A percentile compares a stretch with the other conserved stretches of the same genome.
These are phyloP conservation scores for Salticus scenicus DNA, from an alignment of 2,888 invertebrate genomes.

Conservation along the genomic window DNA sequence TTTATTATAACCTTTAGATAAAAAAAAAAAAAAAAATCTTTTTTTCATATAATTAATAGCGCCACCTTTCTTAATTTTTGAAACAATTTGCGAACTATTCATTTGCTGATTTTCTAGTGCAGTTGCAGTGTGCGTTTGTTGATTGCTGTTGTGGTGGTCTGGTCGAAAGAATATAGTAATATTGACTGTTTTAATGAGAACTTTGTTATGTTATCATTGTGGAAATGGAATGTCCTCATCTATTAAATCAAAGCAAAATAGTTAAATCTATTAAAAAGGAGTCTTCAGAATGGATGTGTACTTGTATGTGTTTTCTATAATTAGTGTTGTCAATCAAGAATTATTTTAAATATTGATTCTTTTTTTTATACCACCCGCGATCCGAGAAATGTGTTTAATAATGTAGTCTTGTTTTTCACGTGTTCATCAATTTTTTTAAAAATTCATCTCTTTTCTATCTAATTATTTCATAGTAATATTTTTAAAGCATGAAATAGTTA, in stretches of 20 bases:
- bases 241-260: slow-evolving; percentile 75
- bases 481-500: no score
- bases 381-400: slow-evolving; percentile 5
- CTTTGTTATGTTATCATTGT: slow-evolving; percentile 47
- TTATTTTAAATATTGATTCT: slow-evolving; percentile 10
- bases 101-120: no score
- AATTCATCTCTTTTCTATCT: no score
- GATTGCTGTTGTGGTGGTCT: slow-evolving; percentile 32
- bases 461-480: no score
- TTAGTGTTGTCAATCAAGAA: background rate
- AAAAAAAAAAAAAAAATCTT: no score
- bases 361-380: background rate
- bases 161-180: background rate
- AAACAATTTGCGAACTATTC: no score
- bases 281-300: slow-evolving; percentile 67
- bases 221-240: slow-evolving; percentile 76
- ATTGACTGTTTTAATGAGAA: slow-evolving; percentile 28
- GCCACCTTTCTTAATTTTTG: no score
- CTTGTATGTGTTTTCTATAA: slow-evolving; percentile 35
- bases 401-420: slow-evolving; percentile 7
- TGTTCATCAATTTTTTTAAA: no score
- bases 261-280: slow-evolving; percentile 73
- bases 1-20: no score
- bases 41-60: no score
- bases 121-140: slow-evolving; percentile 15